Percentiles rank a stretch among this genome's conserved stretches.
Conservation (phyloP, 1,140 invertebrate genomes). For the Sitobion miscanthi region DNA sequence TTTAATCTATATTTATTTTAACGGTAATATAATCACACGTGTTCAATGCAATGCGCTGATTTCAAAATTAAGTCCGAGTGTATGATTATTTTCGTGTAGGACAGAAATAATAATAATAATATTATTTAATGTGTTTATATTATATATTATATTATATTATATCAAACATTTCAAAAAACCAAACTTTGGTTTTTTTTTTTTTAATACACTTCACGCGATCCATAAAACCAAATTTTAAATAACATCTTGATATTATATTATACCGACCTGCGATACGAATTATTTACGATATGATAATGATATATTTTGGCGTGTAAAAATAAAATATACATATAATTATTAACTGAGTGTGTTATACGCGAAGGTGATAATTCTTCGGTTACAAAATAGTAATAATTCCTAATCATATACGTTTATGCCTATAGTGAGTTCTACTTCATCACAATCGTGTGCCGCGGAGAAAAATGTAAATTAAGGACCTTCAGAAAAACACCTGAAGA, state of each 20-base stretch:
- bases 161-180: too few relatives aligned
- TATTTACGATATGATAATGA: constrained; percentile 5
- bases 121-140: background rate
- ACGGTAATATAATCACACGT: background rate
- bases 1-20: constrained; percentile 15
- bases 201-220: background rate
- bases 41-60: background rate
- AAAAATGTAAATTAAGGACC: constrained; percentile 41
- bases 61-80: background rate
- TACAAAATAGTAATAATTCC: constrained; percentile 22
- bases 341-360: background rate
- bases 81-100: background rate
- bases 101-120: background rate
- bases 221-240: background rate
- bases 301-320: background rate
- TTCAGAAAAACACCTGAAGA: constrained; percentile 6
- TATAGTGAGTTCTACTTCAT: background rate
- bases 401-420: background rate
- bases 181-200: background rate
- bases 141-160: background rate
- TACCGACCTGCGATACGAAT: background rate
- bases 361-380: constrained; percentile 22
- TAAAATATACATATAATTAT: background rate
- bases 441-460: background rate
- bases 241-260: background rate